Percentiles rank a stretch among this genome's conserved stretches.
These are phyloP conservation scores for Gymnarchus niloticus DNA, from an alignment of 2,113 vertebrate genomes.

Conservation along the genomic window DNA sequence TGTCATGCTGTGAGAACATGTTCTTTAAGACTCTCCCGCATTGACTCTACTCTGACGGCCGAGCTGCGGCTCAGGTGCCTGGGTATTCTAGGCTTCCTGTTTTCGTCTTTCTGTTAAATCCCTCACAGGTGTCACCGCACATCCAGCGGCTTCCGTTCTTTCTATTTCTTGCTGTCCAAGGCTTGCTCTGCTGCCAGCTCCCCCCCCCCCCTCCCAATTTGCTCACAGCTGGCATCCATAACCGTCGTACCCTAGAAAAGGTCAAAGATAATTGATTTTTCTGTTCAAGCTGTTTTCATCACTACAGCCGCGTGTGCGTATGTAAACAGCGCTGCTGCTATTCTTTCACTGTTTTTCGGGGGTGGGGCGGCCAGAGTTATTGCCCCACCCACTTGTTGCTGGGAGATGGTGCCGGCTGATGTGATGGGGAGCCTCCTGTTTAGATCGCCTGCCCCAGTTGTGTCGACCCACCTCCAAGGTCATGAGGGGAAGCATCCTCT, in stretches of 20 bases:
- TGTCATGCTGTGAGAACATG: not conserved
- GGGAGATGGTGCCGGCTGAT: too few relatives aligned
- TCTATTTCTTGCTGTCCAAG: slow-evolving; percentile 11
- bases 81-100: not conserved
- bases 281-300: not conserved
- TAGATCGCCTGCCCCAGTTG: not conserved
- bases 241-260: not conserved
- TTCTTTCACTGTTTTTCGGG: not conserved
- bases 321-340: not conserved
- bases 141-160: slow-evolving; percentile 17
- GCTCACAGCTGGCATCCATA: not conserved
- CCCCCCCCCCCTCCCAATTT: not conserved
- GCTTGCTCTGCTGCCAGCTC: not conserved
- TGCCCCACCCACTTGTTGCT: not conserved
- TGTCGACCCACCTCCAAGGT: not conserved
- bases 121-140: slow-evolving; percentile 26
- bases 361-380: not conserved
- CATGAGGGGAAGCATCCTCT: not conserved
- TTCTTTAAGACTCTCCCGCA: not conserved
- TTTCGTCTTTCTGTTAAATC: slow-evolving; percentile 3
- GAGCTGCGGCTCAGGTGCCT: not conserved
- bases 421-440: not conserved
- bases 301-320: not conserved
- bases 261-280: not conserved
- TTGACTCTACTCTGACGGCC: not conserved